phyloP scores from a whole-genome alignment of 1,140 invertebrate genomes.

The Sminthurides bifidus region DNA sequence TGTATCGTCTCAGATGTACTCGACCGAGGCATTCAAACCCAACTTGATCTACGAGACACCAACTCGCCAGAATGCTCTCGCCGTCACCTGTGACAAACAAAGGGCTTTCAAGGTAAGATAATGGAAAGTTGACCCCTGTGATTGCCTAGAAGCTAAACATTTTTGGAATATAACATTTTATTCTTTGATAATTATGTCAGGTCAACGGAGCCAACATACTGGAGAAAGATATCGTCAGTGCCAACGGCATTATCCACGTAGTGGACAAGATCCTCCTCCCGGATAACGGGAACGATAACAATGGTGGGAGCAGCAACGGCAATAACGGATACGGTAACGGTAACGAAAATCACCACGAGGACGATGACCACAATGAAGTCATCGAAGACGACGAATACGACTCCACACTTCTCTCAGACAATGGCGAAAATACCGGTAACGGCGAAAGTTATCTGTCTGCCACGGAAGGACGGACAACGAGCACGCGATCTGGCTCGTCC shows the following conservation, averaged over 20 bases:
- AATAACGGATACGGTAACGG: neutral
- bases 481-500: neutral
- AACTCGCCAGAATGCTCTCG: constrained; percentile 33
- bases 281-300: constrained; percentile 3
- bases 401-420: neutral
- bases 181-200: constrained; percentile 25
- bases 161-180: neutral
- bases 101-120: constrained; percentile 32
- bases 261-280: constrained; percentile 42
- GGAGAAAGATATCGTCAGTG: constrained; percentile 42
- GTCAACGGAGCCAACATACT: constrained; percentile 39
- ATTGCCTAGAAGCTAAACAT: neutral
- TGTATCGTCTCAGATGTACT: constrained; percentile 38
- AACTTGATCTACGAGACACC: constrained; percentile 38
- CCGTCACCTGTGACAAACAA: constrained; percentile 30
- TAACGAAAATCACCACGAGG: neutral
- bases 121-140: neutral
- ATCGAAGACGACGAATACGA: neutral
- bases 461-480: neutral
- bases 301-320: neutral
- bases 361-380: neutral
- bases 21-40: constrained; percentile 36
- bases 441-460: no score
- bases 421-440: neutral
- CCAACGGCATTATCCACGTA: constrained; percentile 48